A percentile compares a stretch with the other conserved stretches of the same genome.
These are phyloP conservation scores for Tiliacea aurago DNA, from an alignment of 2,888 invertebrate genomes.

Conservation along the genomic window DNA sequence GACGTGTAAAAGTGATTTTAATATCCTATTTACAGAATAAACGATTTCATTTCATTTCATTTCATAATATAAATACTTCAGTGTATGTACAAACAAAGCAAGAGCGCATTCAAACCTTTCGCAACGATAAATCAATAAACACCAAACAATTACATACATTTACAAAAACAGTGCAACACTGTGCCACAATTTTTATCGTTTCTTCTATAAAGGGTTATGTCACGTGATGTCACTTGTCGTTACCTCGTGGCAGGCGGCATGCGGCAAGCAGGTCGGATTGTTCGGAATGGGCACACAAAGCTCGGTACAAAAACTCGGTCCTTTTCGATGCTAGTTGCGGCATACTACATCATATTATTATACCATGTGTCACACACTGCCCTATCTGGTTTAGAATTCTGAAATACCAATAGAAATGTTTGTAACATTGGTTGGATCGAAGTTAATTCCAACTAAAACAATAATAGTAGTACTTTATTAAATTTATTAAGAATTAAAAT, in stretches of 20 bases:
- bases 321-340: conserved; percentile 15
- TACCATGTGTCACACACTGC: neutral
- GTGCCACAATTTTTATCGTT: conserved; percentile 16
- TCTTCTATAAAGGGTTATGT: conserved; percentile 25
- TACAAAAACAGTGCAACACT: conserved; percentile 4
- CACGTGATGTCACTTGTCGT: conserved; percentile 26
- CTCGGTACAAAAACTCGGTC: conserved; percentile 26
- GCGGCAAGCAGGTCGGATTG: neutral
- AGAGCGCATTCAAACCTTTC: neutral
- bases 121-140: conserved; percentile 21
- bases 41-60: no score
- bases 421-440: neutral
- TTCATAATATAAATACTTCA: no score
- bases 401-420: neutral
- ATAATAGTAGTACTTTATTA: no score
- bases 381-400: neutral
- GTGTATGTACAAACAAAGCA: conserved; percentile 1
- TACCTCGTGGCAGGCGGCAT: neutral
- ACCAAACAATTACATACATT: neutral
- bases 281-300: conserved; percentile 46
- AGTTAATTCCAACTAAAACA: neutral
- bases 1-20: no score
- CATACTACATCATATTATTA: conserved; percentile 10
- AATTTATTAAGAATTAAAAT: no score
- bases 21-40: no score